A percentile compares a stretch with the other conserved stretches of the same genome.
phyloP scores from a whole-genome alignment of 2,888 invertebrate species.

The Podabrus alpinus region DNA sequence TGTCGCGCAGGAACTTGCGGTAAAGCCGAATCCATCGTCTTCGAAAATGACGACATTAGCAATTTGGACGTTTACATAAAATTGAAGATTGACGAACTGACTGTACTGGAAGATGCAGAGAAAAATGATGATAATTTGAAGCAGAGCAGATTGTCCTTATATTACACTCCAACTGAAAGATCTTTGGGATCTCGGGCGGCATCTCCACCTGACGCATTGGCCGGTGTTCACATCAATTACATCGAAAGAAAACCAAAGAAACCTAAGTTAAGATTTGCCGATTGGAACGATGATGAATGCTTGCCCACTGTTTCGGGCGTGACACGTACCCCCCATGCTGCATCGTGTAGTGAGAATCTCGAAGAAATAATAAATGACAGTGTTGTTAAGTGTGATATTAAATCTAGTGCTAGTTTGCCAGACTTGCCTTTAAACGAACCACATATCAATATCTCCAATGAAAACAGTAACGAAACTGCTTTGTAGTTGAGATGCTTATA shows the following conservation, averaged over 20 bases:
- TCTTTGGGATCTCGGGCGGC: conserved; percentile 58
- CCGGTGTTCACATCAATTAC: conserved; percentile 70
- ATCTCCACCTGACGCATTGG: conserved; percentile 56
- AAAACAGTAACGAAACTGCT: conserved; percentile 51
- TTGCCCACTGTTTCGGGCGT: conserved; percentile 5
- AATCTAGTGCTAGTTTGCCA: conserved; percentile 58
- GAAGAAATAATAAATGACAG: conserved; percentile 4
- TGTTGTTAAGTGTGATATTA: conserved; percentile 39
- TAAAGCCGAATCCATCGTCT: conserved; percentile 73
- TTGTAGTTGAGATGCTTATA: conserved; percentile 40
- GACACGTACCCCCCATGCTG: neutral
- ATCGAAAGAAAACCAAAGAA: conserved; percentile 57
- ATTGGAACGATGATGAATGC: conserved; percentile 33
- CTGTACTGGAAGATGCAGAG: conserved; percentile 57
- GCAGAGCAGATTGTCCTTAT: conserved; percentile 74
- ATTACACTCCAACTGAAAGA: conserved; percentile 81
- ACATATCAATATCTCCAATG: conserved; percentile 31
- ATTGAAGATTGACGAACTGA: conserved; percentile 65
- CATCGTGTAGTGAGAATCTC: conserved; percentile 11
- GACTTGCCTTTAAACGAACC: conserved; percentile 35
- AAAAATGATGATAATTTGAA: conserved; percentile 55
- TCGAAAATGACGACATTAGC: conserved; percentile 68
- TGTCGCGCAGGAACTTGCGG: conserved; percentile 85
- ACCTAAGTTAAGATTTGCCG: conserved; percentile 25
- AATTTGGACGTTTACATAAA: conserved; percentile 71